Conservation (phyloP, 2,113 vertebrate genomes). For the Anser cygnoides region DNA sequence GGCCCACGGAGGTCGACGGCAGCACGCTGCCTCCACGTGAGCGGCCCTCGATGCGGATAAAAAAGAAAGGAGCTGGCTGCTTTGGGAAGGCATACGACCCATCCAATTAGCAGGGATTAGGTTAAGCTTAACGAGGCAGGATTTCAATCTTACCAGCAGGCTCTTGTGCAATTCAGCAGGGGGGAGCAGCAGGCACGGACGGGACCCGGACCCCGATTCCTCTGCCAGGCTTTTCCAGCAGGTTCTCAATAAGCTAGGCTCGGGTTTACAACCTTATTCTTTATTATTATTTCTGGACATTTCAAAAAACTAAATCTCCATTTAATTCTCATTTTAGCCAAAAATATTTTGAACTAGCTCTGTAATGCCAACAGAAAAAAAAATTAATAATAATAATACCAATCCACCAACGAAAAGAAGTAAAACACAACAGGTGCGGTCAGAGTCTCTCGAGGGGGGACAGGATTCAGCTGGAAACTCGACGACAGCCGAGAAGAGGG, state of each 20-base stretch:
- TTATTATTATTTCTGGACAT: background rate
- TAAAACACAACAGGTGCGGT: background rate
- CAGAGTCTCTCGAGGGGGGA: background rate
- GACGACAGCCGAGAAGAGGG: background rate
- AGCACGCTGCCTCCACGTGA: background rate
- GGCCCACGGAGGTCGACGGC: too few species aligned
- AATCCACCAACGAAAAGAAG: background rate
- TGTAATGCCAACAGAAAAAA: conserved; percentile 27
- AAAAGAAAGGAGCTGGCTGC: background rate
- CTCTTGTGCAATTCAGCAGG: background rate
- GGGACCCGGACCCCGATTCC: rapidly evolving
- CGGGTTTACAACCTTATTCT: background rate
- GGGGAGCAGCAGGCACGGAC: background rate
- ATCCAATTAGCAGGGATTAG: background rate
- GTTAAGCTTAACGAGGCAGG: background rate
- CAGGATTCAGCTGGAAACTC: background rate
- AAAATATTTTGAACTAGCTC: conserved; percentile 64
- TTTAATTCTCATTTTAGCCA: conserved; percentile 55
- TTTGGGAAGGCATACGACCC: background rate
- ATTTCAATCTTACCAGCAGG: background rate
- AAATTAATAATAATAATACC: background rate
- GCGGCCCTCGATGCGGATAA: background rate
- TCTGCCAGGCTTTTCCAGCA: too few species aligned
- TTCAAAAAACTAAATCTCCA: conserved; percentile 69
- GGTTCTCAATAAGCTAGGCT: background rate